Conservation (phyloP, 2,113 vertebrate species). For the Mesitornis unicolor region DNA sequence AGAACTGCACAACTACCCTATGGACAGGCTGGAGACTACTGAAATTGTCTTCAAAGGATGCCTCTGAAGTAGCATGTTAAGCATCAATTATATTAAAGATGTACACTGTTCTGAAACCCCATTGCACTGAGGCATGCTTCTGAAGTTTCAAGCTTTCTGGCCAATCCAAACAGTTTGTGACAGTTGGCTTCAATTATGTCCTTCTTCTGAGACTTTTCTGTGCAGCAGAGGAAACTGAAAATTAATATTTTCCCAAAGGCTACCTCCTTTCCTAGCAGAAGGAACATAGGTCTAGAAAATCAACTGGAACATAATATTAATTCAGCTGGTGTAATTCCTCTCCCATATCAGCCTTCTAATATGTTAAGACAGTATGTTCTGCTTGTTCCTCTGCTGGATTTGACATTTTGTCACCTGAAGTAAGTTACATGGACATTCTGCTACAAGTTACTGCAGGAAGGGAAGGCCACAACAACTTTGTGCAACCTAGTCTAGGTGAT, state of each 20-base stretch:
- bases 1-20: neutral
- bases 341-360: neutral
- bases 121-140: neutral
- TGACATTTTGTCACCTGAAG: neutral
- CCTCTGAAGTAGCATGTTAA: neutral
- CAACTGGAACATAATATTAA: neutral
- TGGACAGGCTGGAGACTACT: neutral
- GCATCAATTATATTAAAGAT: neutral
- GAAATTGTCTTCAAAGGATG: neutral
- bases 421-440: neutral
- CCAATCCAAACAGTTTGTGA: neutral
- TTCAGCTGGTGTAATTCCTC: neutral
- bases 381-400: neutral
- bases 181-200: neutral
- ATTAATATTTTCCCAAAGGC: neutral
- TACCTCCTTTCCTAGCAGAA: neutral
- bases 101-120: neutral
- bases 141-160: neutral
- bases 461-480: neutral
- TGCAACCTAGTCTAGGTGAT: no score
- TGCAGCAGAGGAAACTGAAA: neutral
- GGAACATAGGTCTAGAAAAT: neutral
- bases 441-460: neutral
- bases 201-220: neutral
- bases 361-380: neutral